Base-by-base conservation (phyloP, 2,113 vertebrate species). In the Pterocles orientalis region DNA sequence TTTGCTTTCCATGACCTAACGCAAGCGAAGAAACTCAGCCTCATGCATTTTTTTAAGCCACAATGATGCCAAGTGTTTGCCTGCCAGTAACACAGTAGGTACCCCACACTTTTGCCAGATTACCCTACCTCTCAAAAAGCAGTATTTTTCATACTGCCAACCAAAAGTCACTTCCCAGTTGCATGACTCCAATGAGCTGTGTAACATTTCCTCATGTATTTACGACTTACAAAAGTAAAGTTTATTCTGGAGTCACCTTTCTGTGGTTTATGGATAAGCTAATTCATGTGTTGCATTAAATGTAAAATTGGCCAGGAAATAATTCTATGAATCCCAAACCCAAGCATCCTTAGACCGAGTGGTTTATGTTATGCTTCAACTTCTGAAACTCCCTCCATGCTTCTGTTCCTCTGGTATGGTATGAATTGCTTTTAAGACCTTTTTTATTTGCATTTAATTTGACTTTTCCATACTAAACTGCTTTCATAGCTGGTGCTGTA, bases 361-460 rank as follows among this genome's bases (percentile, higher is more conserved):
- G 28, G 45, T 91, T 45, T 57, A 69, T 34, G 80, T 88, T 82
- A 69, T 31, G n/a, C 17, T 87, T 88, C 48, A 12, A 24, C 25
- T 93, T 87, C 58, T 79, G 48, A 95, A 91, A 88, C 61, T 14
- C 19, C 61, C 78, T 88, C 73, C 72, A 70, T 33, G 29, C 54
- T 89, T 87, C 65, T 82, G 39, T 43, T 83, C 48, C 47, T 93
- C 64, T 86, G 48, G 70, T 7, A 86, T 12, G 88, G 5, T 28
- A 77, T n/a, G 12, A 69, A 86, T 56, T 85, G 53, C 31, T 96
- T 94, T 93, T 29, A 92, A 86, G 47, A 95, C 28, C 21, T 71
- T 41, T 41, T 41, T 41, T 21, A 75, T 12, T 41, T 29, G 4
- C 56, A 39, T 60, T 48, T 85, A 36, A 92, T 88, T 77, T 70